Evolutionary conservation across 2,113 vertebrate species (phyloP).

Genomic region (cattle (Bos taurus)): ARS-UCD2.0 NC_037334.1:67742501-67743000

Average conservation of each 20-base stretch:
- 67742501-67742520: neutral
- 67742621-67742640: conserved; percentile 6
- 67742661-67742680: conserved; percentile 29
- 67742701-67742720: conserved; percentile 41
- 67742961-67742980: conserved; percentile 50
- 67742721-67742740: conserved; percentile 40
- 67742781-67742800: conserved; percentile 40
- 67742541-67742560: conserved; percentile 39
- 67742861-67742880: conserved; percentile 32
- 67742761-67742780: conserved; percentile 53
- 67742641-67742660: conserved; percentile 51
- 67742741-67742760: conserved; percentile 52
- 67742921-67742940: conserved; percentile 56
- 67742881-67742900: conserved; percentile 42
- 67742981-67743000: conserved; percentile 37
- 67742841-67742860: conserved; percentile 56
- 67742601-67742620: conserved; percentile 40
- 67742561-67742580: conserved; percentile 30
- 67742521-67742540: conserved; percentile 25
- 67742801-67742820: conserved; percentile 48
- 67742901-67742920: conserved; percentile 66
- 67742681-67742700: neutral
- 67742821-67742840: conserved; percentile 67
- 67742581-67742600: neutral
- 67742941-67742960: neutral